phyloP scores from a whole-genome alignment of 2,888 invertebrate species.

The Lepetodrilus schrolli region DNA sequence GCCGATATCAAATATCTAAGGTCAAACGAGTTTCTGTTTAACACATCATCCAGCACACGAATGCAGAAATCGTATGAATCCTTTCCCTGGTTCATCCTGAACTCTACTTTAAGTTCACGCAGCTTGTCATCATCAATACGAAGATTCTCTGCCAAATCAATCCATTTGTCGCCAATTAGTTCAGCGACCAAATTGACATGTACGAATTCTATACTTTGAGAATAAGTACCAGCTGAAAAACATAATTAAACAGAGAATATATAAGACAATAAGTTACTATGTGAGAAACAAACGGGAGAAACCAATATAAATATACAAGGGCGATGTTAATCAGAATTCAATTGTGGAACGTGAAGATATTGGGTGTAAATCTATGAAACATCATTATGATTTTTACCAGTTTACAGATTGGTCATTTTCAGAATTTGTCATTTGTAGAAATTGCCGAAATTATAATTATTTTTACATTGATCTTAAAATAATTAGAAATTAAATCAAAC shows the following conservation, averaged over 20 bases:
- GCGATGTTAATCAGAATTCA: too few relatives aligned
- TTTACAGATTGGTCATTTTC: too few relatives aligned
- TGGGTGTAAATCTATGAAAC: too few relatives aligned
- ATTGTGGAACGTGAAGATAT: too few relatives aligned
- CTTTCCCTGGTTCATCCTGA: neutral
- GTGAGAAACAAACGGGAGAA: too few relatives aligned
- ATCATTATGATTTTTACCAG: too few relatives aligned
- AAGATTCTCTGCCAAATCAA: neutral
- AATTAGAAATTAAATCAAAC: too few relatives aligned
- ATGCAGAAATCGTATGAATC: neutral
- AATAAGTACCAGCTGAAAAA: neutral
- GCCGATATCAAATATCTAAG: neutral
- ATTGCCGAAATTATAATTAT: too few relatives aligned
- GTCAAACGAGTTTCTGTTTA: neutral
- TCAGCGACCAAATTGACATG: constrained; percentile 1
- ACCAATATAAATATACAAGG: too few relatives aligned
- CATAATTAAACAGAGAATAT: neutral
- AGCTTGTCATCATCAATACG: neutral
- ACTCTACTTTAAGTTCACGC: neutral
- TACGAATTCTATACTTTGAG: neutral
- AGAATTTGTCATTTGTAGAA: neutral
- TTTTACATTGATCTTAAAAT: too few relatives aligned
- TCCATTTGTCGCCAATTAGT: neutral
- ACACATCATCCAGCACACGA: neutral
- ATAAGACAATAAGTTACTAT: neutral